Conservation (phyloP, 2,888 invertebrate genomes). For the Eumerus sabulonum region DNA sequence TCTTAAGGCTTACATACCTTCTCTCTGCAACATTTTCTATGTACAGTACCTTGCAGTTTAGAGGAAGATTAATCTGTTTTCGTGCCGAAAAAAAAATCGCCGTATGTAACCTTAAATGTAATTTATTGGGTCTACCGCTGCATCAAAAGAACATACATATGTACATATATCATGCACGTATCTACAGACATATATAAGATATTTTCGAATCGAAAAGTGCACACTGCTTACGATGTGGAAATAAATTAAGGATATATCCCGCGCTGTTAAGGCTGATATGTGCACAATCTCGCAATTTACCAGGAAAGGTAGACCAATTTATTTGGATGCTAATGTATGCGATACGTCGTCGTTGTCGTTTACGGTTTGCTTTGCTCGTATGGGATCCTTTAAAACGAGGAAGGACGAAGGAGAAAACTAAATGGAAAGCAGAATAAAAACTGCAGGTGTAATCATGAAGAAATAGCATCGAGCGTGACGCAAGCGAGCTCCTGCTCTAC, state of each 20-base stretch:
- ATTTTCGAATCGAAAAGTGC: slow-evolving; percentile 51
- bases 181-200: slow-evolving; percentile 34
- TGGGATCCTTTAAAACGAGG: neutral
- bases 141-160: slow-evolving; percentile 3
- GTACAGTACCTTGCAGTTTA: slow-evolving; percentile 34
- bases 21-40: neutral
- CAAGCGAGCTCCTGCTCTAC: neutral
- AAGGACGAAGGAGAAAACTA: too few relatives aligned
- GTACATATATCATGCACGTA: slow-evolving; percentile 11
- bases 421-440: slow-evolving; percentile 13
- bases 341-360: slow-evolving; percentile 29
- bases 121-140: slow-evolving; percentile 61
- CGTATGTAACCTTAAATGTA: slow-evolving; percentile 58
- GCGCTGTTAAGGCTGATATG: slow-evolving; percentile 63
- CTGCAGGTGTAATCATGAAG: slow-evolving; percentile 53
- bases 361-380: neutral
- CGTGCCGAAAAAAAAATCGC: slow-evolving; percentile 48
- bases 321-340: slow-evolving; percentile 64
- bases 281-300: slow-evolving; percentile 47
- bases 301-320: slow-evolving; percentile 46
- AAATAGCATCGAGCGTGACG: slow-evolving; percentile 29
- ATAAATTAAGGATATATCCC: slow-evolving; percentile 66
- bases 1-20: neutral
- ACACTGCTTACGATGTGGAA: slow-evolving; percentile 50
- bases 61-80: slow-evolving; percentile 68